These are phyloP conservation scores for Lacanobia oleracea DNA, from an alignment of 2,888 invertebrate species.

Conservation along the genomic window DNA sequence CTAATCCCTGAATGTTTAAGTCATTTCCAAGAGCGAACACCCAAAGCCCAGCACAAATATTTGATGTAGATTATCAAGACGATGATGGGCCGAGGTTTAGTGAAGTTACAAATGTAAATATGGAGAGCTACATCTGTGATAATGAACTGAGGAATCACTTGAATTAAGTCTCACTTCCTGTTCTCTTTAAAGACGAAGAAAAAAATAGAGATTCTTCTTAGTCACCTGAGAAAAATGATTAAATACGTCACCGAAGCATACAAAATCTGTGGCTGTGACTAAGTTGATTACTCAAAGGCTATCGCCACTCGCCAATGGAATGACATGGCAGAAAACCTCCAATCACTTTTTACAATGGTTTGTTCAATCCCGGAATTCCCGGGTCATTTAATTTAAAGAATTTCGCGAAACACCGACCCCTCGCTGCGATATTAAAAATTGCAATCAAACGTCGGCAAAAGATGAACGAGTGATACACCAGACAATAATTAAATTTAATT, in stretches of 20 bases:
- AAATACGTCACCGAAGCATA: slow-evolving; percentile 53
- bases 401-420: slow-evolving; percentile 63
- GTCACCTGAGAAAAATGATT: slow-evolving; percentile 54
- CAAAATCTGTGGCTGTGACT: slow-evolving; percentile 51
- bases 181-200: slow-evolving; percentile 33
- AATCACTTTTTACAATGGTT: slow-evolving; percentile 58
- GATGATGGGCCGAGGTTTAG: slow-evolving; percentile 34
- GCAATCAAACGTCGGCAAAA: slow-evolving; percentile 63
- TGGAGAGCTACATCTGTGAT: slow-evolving; percentile 37
- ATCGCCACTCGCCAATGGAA: slow-evolving; percentile 36
- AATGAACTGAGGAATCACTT: slow-evolving; percentile 27
- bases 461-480: slow-evolving; percentile 52
- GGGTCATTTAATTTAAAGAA: slow-evolving; percentile 59
- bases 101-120: slow-evolving; percentile 49
- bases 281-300: slow-evolving; percentile 57
- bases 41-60: slow-evolving; percentile 56
- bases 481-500: slow-evolving; percentile 50
- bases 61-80: slow-evolving; percentile 48
- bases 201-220: slow-evolving; percentile 33
- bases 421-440: slow-evolving; percentile 68
- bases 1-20: slow-evolving; percentile 36
- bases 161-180: slow-evolving; percentile 51
- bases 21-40: slow-evolving; percentile 36
- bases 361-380: slow-evolving; percentile 65
- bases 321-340: slow-evolving; percentile 62